Evolutionary conservation across 2,113 vertebrate genomes (phyloP), one percentile per base, ranked within the genome.

Genomic region (Rhynchomys soricoides): DNA sequence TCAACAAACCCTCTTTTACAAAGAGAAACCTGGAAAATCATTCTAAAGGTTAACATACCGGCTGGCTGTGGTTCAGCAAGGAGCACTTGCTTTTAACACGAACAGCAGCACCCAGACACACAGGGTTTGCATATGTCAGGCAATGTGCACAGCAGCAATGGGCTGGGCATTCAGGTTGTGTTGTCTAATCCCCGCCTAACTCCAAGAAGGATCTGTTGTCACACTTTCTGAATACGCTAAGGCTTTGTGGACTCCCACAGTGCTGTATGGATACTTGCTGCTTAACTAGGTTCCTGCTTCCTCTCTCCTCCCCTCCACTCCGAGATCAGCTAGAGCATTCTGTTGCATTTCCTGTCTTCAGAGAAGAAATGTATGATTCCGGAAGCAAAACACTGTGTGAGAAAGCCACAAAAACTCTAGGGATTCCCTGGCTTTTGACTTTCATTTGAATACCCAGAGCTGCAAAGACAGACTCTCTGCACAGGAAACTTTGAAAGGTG

Each of bases 291-390:
- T 8, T 45, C 29, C n/a, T 26, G 71, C 75, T n/a, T 16, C 29
- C 19, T n/a, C 86, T 7, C 74, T 37, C n/a, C 15, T 1, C 16
- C 8, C 4, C 73, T 75, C 66, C 0, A 0, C 15, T 19, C 59
- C 10, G 50, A 24, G 90, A 88, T 70, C 43, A 24, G 29, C 52
- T 15, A 8, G 87, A 55, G 1, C 37, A 62, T 74, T 89, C 71
- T n/a, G 34, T 68, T 57, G 40, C 29, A 37, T 88, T 86, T 95
- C 89, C 40, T 93, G n/a, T 64, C 85, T 90, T 89, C 85, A 73
- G 34, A 95, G 93, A 89, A 89, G 52, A 96, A 73, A 55, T 43
- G 37, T 15, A 70, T 64, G 37, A 83, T 57, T 66, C 79, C 37
- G 70, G 21, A 81, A 88, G 57, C 7, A 75, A 94, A 93, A 79